Evolutionary conservation across 2,888 invertebrate genomes (phyloP).

Genomic region (Galerucella nymphaeae): DNA sequence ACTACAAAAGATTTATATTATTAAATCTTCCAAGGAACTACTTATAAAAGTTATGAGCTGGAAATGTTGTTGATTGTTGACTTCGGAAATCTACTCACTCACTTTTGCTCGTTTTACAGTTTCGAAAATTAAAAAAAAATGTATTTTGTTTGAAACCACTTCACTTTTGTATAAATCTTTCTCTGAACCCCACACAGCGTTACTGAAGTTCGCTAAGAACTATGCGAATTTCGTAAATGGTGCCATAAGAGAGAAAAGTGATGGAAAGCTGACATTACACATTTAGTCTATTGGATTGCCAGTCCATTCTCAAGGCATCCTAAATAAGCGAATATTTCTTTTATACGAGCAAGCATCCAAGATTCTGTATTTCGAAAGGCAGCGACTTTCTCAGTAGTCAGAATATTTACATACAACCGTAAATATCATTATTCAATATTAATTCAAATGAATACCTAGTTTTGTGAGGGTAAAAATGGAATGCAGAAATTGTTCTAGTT

Average conservation of each 20-base stretch:
- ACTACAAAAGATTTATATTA: too few relatives aligned
- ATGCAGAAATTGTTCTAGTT: too few relatives aligned
- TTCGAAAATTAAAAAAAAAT: too few relatives aligned
- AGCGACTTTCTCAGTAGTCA: background rate
- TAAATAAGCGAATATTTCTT: constrained; percentile 27
- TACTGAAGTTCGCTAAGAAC: constrained; percentile 1
- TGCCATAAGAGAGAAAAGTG: constrained; percentile 20
- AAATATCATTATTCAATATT: background rate
- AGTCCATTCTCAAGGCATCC: constrained; percentile 37
- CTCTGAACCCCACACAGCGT: background rate
- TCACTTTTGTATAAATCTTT: background rate
- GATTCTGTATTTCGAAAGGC: background rate
- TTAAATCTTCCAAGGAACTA: too few relatives aligned
- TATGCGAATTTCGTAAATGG: constrained; percentile 35
- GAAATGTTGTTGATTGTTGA: too few relatives aligned
- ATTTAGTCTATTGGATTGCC: constrained; percentile 37
- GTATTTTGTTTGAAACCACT: background rate
- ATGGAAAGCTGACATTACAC: constrained; percentile 38
- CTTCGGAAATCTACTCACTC: too few relatives aligned
- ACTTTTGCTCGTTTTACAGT: too few relatives aligned
- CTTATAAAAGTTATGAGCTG: too few relatives aligned
- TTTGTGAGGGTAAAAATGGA: too few relatives aligned
- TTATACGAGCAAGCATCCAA: constrained; percentile 17
- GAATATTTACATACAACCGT: background rate
- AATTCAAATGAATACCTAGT: too few relatives aligned